Evolutionary conservation across 2,113 vertebrate species (phyloP).

Genomic region (Gambusia affinis): DNA sequence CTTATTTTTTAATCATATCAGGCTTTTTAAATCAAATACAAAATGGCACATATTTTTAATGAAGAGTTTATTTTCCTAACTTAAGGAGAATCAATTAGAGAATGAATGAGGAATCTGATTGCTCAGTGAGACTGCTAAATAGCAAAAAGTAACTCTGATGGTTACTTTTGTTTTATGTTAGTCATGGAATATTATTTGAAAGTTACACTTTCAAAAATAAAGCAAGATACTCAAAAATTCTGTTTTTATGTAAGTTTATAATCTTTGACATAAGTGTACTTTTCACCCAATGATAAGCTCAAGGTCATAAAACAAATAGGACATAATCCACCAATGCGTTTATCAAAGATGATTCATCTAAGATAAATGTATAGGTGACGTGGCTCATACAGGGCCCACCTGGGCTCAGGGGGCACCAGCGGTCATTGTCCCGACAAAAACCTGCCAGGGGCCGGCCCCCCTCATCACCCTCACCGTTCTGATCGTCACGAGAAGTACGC

Average conservation of each 20-base stretch:
- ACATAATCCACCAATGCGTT: constrained; percentile 28
- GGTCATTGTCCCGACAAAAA: constrained; percentile 87
- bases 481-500: constrained; percentile 92
- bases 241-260: not conserved
- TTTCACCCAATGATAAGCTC: not conserved
- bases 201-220: too few relatives aligned
- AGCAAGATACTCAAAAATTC: too few relatives aligned
- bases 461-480: constrained; percentile 95
- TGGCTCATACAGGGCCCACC: constrained; percentile 78
- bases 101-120: too few relatives aligned
- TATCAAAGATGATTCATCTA: constrained; percentile 26
- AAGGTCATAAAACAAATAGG: not conserved
- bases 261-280: not conserved
- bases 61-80: too few relatives aligned
- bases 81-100: too few relatives aligned
- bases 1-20: too few relatives aligned
- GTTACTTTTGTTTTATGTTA: too few relatives aligned
- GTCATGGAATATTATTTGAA: too few relatives aligned
- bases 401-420: constrained; percentile 93
- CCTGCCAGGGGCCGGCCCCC: constrained; percentile 90
- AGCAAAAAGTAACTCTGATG: too few relatives aligned
- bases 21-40: too few relatives aligned
- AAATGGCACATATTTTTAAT: too few relatives aligned
- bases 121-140: too few relatives aligned
- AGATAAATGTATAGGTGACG: constrained; percentile 19